These are phyloP conservation scores for Melipona quadrifasciata DNA, from an alignment of 1,140 invertebrate genomes.

Conservation along the genomic window DNA sequence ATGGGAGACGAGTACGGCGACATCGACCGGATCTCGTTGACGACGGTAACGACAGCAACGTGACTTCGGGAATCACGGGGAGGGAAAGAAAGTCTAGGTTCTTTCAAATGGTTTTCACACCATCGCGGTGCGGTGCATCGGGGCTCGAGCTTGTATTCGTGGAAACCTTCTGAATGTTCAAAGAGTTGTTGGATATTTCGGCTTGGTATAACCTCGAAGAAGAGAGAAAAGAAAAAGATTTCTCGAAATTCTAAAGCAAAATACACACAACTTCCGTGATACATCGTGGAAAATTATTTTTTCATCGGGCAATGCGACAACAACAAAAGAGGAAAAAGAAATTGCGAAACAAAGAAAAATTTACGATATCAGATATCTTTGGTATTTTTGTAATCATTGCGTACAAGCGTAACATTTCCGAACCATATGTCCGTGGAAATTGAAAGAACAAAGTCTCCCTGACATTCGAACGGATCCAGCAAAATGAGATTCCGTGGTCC, in stretches of 20 bases:
- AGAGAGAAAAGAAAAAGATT: not conserved
- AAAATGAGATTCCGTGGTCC: constrained; percentile 2
- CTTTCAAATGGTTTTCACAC: constrained; percentile 52
- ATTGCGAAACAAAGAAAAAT: not conserved
- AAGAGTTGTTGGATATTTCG: constrained; percentile 7
- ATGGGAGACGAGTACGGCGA: constrained; percentile 59
- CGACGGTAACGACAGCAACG: constrained; percentile 70
- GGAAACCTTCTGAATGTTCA: constrained; percentile 21
- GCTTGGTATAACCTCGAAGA: not conserved
- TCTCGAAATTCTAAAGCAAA: not conserved
- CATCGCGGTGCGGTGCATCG: not conserved
- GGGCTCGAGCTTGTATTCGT: constrained; percentile 28
- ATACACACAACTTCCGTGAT: not conserved
- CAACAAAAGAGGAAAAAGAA: not conserved
- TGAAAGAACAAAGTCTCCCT: constrained; percentile 2
- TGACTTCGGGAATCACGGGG: constrained; percentile 56
- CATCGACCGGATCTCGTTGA: constrained; percentile 66
- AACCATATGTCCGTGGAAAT: not conserved
- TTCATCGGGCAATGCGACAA: not conserved
- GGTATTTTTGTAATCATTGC: not conserved
- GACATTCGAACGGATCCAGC: constrained; percentile 4
- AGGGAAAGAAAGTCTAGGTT: constrained; percentile 12
- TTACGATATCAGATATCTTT: not conserved
- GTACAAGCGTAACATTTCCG: not conserved
- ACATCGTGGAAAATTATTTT: not conserved